These are phyloP conservation scores for Lateolabrax maculatus DNA, from an alignment of 2,797 vertebrate species.

Conservation along the genomic window DNA sequence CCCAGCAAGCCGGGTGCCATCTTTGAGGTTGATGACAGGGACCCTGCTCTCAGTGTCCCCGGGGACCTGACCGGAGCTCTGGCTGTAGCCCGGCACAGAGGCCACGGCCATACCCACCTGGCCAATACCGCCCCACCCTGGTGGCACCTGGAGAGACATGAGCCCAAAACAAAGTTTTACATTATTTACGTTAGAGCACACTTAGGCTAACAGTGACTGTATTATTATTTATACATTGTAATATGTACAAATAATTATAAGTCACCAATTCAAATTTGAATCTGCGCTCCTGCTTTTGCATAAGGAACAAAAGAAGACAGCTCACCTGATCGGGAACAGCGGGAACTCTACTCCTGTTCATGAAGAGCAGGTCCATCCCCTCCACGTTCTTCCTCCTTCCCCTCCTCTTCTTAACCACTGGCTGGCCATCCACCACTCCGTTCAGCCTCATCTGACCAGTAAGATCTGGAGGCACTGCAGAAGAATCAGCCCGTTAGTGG, in stretches of 20 bases:
- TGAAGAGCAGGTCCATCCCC: constrained; percentile 94
- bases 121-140: constrained; percentile 88
- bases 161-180: background rate
- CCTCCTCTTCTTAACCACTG: constrained; percentile 92
- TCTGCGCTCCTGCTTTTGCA: background rate
- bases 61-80: constrained; percentile 82
- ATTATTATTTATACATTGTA: background rate
- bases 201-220: background rate
- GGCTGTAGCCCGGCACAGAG: constrained; percentile 79
- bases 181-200: background rate
- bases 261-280: background rate
- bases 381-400: constrained; percentile 98
- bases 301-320: background rate
- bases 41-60: constrained; percentile 92
- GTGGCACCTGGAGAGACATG: constrained; percentile 83
- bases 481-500: constrained; percentile 37
- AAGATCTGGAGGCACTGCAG: constrained; percentile 81
- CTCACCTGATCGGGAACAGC: constrained; percentile 88
- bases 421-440: constrained; percentile 90
- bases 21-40: constrained; percentile 97
- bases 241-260: background rate
- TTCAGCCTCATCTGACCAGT: constrained; percentile 90
- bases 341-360: constrained; percentile 90
- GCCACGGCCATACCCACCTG: constrained; percentile 85
- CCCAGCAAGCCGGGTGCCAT: constrained; percentile 96